Percentiles rank a stretch among this genome's conserved stretches.
phyloP scores from a whole-genome alignment of 2,888 invertebrate genomes.

The Apodemia hepburni region DNA sequence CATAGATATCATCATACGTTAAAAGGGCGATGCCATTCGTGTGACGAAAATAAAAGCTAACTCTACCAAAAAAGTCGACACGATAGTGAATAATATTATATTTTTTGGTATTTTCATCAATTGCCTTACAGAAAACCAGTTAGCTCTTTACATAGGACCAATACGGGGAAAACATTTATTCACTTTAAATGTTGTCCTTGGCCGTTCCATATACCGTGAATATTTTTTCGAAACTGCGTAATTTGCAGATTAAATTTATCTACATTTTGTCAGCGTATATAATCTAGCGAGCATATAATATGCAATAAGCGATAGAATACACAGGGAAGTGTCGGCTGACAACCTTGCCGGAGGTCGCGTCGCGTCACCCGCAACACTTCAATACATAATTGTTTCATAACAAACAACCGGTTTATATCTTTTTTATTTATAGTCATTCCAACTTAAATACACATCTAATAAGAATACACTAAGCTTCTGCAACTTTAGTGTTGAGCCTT shows the following conservation, averaged over 20 bases:
- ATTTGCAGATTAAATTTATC: conserved; percentile 17
- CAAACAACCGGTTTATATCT: conserved; percentile 43
- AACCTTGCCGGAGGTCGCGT: conserved; percentile 74
- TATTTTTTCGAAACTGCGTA: background rate
- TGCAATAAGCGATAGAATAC: conserved; percentile 62
- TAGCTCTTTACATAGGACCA: no score
- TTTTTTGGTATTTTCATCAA: no score
- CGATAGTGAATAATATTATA: no score
- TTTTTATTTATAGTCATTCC: conserved; percentile 30
- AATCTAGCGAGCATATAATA: conserved; percentile 43
- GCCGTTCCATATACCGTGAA: no score
- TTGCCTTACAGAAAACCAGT: no score
- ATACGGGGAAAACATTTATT: no score
- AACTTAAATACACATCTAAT: background rate
- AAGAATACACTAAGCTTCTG: background rate
- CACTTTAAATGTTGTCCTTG: no score
- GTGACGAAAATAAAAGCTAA: no score
- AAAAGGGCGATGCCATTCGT: no score
- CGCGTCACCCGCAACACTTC: conserved; percentile 68
- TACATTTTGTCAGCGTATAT: conserved; percentile 26
- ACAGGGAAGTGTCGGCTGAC: conserved; percentile 69
- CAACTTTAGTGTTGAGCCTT: background rate
- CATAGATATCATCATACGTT: no score
- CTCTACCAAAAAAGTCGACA: no score
- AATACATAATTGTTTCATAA: conserved; percentile 60